Evolutionary conservation across 1,140 invertebrate genomes (phyloP).

Genomic region (Eumaeus atala): DNA sequence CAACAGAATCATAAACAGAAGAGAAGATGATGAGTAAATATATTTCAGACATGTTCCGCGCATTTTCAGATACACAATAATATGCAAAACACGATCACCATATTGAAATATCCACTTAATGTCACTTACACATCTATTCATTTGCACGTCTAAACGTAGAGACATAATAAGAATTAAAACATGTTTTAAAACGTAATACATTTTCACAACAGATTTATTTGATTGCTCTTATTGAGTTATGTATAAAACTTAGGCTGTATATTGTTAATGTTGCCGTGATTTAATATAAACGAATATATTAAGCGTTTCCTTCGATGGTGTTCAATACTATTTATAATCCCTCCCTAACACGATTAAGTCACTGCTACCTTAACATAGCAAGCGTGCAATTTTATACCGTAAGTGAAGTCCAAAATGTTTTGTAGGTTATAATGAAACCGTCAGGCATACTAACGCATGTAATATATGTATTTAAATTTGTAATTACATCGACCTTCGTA

Average conservation of each 20-base stretch:
- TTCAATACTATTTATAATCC: conserved; percentile 32
- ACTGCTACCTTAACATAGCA: not conserved
- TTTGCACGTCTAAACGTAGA: not conserved
- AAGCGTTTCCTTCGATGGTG: conserved; percentile 21
- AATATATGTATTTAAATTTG: not conserved
- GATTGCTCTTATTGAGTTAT: conserved; percentile 14
- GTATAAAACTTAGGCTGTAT: conserved; percentile 4
- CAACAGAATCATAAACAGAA: too few relatives aligned
- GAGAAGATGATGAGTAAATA: too few relatives aligned
- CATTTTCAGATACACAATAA: too few relatives aligned
- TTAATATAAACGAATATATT: conserved; percentile 4
- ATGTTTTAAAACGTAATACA: conserved; percentile 2
- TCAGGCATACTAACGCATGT: not conserved
- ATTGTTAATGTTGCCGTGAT: not conserved
- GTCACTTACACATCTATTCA: not conserved
- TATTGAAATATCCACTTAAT: not conserved
- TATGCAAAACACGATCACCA: too few relatives aligned
- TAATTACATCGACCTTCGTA: too few relatives aligned
- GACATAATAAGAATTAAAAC: not conserved
- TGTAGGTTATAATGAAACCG: not conserved
- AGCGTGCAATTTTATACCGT: not conserved
- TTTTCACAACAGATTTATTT: conserved; percentile 19
- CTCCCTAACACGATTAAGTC: conserved; percentile 18
- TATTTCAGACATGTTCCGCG: too few relatives aligned
- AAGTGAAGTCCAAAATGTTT: conserved; percentile 6